Percentiles rank a stretch among this genome's conserved stretches.
phyloP scores from a whole-genome alignment of 2,113 vertebrate genomes.

The Menura novaehollandiae region DNA sequence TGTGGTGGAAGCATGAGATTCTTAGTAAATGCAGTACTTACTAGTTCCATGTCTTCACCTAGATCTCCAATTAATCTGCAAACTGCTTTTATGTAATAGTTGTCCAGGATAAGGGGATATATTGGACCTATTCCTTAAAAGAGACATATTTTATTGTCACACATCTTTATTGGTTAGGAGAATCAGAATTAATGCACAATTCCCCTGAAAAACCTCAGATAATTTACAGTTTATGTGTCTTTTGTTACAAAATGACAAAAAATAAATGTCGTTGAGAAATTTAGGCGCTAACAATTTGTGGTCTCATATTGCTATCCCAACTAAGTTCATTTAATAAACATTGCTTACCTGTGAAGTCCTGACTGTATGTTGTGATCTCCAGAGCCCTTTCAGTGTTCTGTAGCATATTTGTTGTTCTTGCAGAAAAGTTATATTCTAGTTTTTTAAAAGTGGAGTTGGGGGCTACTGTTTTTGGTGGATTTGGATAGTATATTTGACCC shows the following conservation, averaged over 20 bases:
- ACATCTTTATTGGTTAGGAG: conserved; percentile 9
- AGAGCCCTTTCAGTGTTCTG: conserved; percentile 73
- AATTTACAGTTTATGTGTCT: background rate
- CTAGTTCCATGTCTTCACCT: conserved; percentile 64
- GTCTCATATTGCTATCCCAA: background rate
- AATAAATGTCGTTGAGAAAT: background rate
- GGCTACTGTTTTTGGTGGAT: conserved; percentile 61
- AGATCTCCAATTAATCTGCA: conserved; percentile 58
- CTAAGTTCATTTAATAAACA: background rate
- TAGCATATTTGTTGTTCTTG: conserved; percentile 72
- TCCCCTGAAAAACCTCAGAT: background rate
- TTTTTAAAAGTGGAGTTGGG: conserved; percentile 62
- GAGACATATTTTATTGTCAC: conserved; percentile 13
- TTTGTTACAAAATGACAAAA: background rate
- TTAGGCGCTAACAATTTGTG: background rate
- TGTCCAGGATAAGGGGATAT: conserved; percentile 71
- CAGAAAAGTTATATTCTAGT: conserved; percentile 53
- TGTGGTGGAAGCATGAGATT: background rate
- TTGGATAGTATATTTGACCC: conserved; percentile 67
- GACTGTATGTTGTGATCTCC: conserved; percentile 73
- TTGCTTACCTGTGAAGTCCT: conserved; percentile 75
- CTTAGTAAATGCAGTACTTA: conserved; percentile 46
- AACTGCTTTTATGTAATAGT: conserved; percentile 70
- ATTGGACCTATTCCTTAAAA: conserved; percentile 71
- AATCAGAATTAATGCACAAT: background rate